Percentiles rank a stretch among this genome's conserved stretches.
These are phyloP conservation scores for Neodontobutis hainanensis DNA, from an alignment of 2,113 vertebrate genomes.

Conservation along the genomic window DNA sequence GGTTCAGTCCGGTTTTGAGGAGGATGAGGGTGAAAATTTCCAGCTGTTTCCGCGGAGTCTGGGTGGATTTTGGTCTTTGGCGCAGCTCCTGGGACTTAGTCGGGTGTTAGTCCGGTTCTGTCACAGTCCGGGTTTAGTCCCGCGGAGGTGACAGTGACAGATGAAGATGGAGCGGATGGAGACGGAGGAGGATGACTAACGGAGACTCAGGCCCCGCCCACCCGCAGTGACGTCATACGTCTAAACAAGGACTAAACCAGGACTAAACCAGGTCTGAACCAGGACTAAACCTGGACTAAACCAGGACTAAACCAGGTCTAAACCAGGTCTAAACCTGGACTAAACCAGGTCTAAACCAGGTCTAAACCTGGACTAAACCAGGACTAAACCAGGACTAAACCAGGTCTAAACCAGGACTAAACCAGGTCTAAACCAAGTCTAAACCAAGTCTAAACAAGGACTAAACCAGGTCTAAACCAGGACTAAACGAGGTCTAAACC, in stretches of 20 bases:
- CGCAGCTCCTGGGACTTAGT: too few relatives aligned
- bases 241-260: neutral
- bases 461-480: neutral
- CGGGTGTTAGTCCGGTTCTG: too few relatives aligned
- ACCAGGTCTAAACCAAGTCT: neutral
- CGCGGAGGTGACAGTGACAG: neutral
- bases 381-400: neutral
- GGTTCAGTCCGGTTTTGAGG: neutral
- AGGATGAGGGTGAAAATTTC: constrained; percentile 15
- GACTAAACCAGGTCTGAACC: neutral
- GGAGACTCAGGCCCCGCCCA: too few relatives aligned
- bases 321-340: neutral
- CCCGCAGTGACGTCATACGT: too few relatives aligned
- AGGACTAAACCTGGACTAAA: neutral
- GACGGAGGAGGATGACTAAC: too few relatives aligned
- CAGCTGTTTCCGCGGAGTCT: constrained; percentile 6
- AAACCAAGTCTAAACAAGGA: neutral
- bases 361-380: neutral
- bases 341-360: neutral
- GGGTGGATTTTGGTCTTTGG: too few relatives aligned
- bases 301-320: neutral
- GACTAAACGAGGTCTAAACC: neutral
- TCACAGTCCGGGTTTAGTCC: neutral
- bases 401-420: neutral
- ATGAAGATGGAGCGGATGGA: constrained; percentile 19